phyloP scores from a whole-genome alignment of 2,888 invertebrate genomes.

The Elysia crispata region DNA sequence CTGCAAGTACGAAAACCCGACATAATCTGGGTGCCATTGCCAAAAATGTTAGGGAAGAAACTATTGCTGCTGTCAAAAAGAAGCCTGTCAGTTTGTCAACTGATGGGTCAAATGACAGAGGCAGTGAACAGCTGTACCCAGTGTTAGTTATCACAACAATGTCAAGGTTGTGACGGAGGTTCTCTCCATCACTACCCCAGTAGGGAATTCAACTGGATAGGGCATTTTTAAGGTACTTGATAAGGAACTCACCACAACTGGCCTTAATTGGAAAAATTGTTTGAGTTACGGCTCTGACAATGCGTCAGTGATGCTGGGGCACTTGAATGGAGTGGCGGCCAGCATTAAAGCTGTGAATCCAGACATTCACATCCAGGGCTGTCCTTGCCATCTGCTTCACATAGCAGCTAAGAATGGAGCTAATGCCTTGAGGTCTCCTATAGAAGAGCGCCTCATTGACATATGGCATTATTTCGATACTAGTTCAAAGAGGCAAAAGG shows the following conservation, averaged over 20 bases:
- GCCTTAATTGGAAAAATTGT: constrained; percentile 47
- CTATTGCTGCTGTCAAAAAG: too few species aligned
- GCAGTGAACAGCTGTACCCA: too few species aligned
- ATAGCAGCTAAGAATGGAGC: constrained; percentile 35
- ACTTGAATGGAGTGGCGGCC: constrained; percentile 49
- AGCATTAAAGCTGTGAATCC: constrained; percentile 48
- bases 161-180: not conserved
- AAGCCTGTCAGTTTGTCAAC: too few species aligned
- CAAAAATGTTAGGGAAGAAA: too few species aligned
- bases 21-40: not conserved
- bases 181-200: not conserved
- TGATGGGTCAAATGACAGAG: too few species aligned
- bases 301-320: constrained; percentile 52
- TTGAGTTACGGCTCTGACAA: constrained; percentile 53
- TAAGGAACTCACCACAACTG: not conserved
- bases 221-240: constrained; percentile 35
- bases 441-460: constrained; percentile 47
- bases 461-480: constrained; percentile 48
- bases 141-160: too few species aligned
- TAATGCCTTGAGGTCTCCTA: not conserved
- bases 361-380: constrained; percentile 30
- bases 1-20: constrained; percentile 21
- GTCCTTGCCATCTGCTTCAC: constrained; percentile 40
- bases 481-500: constrained; percentile 36
- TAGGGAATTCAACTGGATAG: not conserved